Evolutionary conservation across 2,113 vertebrate genomes (phyloP).

Genomic region (Podiceps cristatus): DNA sequence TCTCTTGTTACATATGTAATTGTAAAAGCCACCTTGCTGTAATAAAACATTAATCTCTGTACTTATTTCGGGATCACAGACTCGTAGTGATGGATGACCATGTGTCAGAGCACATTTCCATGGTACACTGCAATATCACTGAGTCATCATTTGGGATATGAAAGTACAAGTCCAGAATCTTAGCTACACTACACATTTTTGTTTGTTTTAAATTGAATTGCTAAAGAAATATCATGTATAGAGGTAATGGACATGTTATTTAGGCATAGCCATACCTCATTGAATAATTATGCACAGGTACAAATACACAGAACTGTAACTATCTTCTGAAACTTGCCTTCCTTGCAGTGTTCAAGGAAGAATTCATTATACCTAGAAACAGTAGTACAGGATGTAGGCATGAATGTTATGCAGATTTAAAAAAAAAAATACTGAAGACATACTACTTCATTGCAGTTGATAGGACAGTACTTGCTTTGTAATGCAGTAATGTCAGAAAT

Average conservation of each 20-base stretch:
- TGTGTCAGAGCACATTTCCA: not conserved
- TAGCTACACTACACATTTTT: not conserved
- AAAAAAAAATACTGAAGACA: not conserved
- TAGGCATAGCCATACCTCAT: not conserved
- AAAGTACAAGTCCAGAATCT: not conserved
- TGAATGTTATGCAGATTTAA: not conserved
- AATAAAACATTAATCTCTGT: slow-evolving; percentile 58
- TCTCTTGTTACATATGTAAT: slow-evolving; percentile 41
- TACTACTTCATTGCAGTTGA: not conserved
- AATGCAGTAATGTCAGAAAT: not conserved
- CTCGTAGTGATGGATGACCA: not conserved
- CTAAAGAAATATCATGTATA: not conserved
- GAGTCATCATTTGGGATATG: not conserved
- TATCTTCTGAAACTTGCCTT: not conserved
- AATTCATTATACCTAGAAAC: not conserved
- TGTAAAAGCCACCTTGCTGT: slow-evolving; percentile 21
- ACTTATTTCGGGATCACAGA: slow-evolving; percentile 2
- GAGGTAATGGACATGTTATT: not conserved
- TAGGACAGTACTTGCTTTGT: not conserved
- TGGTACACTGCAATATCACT: not conserved
- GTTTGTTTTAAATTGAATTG: not conserved
- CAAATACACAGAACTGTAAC: not conserved
- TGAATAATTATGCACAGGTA: not conserved
- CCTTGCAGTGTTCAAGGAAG: not conserved
- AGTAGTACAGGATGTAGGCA: not conserved